Percentiles rank a stretch among this genome's conserved stretches.
phyloP scores from a whole-genome alignment of 2,113 vertebrate genomes.

The Delphinapterus leucas region DNA sequence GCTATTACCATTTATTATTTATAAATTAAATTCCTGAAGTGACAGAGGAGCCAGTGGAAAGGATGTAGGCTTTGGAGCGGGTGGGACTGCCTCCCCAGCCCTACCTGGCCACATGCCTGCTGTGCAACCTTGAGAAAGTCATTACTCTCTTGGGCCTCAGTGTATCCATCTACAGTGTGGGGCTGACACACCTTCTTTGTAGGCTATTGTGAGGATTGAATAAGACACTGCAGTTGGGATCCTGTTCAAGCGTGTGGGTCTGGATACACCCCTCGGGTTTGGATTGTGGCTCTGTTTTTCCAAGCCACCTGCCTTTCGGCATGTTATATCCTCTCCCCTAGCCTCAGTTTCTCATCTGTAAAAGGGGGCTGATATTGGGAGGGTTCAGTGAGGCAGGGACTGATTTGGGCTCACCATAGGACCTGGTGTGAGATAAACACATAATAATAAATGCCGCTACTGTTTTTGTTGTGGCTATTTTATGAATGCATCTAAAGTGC shows the following conservation, averaged over 20 bases:
- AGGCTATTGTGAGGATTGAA: background rate
- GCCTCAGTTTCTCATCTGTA: background rate
- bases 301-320: background rate
- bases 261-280: background rate
- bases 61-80: background rate
- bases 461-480: background rate
- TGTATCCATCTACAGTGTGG: background rate
- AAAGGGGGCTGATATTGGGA: background rate
- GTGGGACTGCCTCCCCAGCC: background rate
- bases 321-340: background rate
- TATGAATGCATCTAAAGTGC: background rate
- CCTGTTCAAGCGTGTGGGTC: background rate
- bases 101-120: background rate
- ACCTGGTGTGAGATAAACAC: background rate
- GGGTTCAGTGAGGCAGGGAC: background rate
- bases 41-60: background rate
- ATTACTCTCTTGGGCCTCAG: background rate
- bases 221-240: background rate
- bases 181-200: fast-evolving
- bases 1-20: background rate
- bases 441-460: fast-evolving
- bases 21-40: background rate
- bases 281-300: background rate
- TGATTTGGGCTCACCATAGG: background rate
- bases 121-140: background rate